phyloP scores from a whole-genome alignment of 2,888 invertebrate species.

The Lasioglossum morio region DNA sequence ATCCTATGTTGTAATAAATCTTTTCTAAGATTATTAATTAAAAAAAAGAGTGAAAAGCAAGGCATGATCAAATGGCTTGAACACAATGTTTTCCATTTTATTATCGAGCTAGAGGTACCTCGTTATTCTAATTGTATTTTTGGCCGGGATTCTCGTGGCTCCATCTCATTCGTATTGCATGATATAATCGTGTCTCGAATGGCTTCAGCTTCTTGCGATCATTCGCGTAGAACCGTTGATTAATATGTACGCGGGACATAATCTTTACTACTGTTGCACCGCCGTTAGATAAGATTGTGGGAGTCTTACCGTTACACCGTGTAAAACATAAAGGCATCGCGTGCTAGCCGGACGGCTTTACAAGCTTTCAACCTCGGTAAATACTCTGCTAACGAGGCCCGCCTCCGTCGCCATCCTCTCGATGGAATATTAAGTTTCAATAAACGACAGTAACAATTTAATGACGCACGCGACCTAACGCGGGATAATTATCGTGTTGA shows the following conservation, averaged over 20 bases:
- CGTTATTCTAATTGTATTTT: constrained; percentile 32
- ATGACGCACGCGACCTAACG: constrained; percentile 8
- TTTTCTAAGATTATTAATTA: too few relatives aligned
- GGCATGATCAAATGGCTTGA: background rate
- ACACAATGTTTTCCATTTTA: background rate
- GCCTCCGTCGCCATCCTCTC: background rate
- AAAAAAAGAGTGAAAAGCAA: background rate
- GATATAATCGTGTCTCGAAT: constrained; percentile 41
- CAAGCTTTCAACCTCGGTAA: constrained; percentile 43
- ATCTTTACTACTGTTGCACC: constrained; percentile 62
- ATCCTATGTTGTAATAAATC: too few relatives aligned
- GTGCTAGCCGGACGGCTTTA: constrained; percentile 37
- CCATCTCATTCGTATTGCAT: constrained; percentile 52
- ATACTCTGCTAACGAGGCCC: constrained; percentile 13
- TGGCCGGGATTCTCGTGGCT: constrained; percentile 9
- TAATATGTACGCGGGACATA: constrained; percentile 68
- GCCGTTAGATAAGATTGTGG: constrained; percentile 63
- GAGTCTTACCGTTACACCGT: constrained; percentile 71
- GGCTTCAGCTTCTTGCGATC: constrained; percentile 47
- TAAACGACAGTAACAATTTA: background rate
- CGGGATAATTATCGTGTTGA: background rate
- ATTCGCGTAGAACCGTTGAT: constrained; percentile 53
- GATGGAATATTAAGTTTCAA: constrained; percentile 36
- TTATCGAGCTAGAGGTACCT: too few relatives aligned
- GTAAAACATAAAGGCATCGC: constrained; percentile 66